Evolutionary conservation across 1,140 invertebrate species (phyloP), one percentile per base, ranked within the genome.

Genomic region (Druon quercuslanigerum): DNA sequence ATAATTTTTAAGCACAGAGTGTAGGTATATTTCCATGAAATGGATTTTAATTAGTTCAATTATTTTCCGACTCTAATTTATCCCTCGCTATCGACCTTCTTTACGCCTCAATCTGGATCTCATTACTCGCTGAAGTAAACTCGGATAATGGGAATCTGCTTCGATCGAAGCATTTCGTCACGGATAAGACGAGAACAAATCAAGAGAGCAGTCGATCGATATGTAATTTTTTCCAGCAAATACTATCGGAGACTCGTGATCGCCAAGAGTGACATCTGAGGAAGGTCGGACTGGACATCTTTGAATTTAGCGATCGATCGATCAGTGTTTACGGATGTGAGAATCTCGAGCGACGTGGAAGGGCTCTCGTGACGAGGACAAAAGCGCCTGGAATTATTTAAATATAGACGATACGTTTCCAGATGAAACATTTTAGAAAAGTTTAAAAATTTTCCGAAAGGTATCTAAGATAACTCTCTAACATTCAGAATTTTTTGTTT

Each of bases 281-380:
- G 60, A 66, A 66, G 60, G 60, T 66, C 60, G 60, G 25, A 66
- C 60, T 40, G 20, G 60, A 66, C 60, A 33, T 66, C 60, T 66
- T 40, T 66, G 60, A 66, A 66, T 66, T 66, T 66, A 46, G 60
- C 60, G 60, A 46, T 66, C 60, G 33, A 66, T 66, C 60, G 60
- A 66, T 66, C 60, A 66, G 60, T 66, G 60, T 66, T 66, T 66
- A 66, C 60, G 60, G 60, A 66, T 66, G 60, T 66, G 60, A 66
- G 60, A 66, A 66, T 66, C 60, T 66, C 60, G 16, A 66, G 20
- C 60, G 25, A 66, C 46, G 60, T 66, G 60, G 14, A n/a, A 20
- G 60, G 33, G 40, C 40, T 66, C 60, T 66, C 13, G 60, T 66
- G 25, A 66, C 60, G 25, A 66, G 40, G 25, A 66, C 40, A 16